Evolutionary conservation across 2,113 vertebrate genomes (phyloP).

Genomic region (Tragelaphus buxtoni): DNA sequence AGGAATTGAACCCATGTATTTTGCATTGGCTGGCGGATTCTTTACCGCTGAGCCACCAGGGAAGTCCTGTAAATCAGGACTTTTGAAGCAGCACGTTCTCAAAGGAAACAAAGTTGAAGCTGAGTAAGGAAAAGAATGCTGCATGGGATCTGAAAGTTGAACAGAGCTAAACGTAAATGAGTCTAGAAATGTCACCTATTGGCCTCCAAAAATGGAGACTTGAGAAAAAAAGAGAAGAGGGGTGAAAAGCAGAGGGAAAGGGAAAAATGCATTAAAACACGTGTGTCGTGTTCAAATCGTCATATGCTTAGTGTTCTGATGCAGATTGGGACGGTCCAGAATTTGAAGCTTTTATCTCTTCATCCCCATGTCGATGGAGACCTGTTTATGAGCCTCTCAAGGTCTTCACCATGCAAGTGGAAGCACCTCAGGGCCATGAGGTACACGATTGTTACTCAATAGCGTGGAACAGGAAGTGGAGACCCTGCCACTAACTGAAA

Average conservation of each 20-base stretch:
- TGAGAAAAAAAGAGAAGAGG: background rate
- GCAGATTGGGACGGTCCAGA: background rate
- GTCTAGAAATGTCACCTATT: background rate
- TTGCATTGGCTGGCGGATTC: background rate
- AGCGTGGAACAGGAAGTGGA: constrained; percentile 41
- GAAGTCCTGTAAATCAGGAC: background rate
- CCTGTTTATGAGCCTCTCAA: background rate
- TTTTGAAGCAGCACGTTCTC: background rate
- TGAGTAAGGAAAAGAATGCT: background rate
- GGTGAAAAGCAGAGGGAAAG: background rate
- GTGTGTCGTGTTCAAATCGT: rapidly evolving
- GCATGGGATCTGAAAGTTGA: background rate
- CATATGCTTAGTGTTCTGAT: background rate
- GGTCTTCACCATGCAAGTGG: background rate
- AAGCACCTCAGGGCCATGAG: background rate
- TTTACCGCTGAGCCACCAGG: background rate
- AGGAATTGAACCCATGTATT: background rate
- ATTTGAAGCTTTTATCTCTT: background rate
- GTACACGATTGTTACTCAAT: background rate
- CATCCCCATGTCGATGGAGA: background rate
- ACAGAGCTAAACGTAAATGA: background rate
- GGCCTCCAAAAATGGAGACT: background rate
- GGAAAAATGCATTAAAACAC: background rate
- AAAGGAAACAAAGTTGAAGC: background rate
- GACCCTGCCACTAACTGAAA: constrained; percentile 50